Evolutionary conservation across 2,113 vertebrate species (phyloP).

Genomic region (Promerops cafer): DNA sequence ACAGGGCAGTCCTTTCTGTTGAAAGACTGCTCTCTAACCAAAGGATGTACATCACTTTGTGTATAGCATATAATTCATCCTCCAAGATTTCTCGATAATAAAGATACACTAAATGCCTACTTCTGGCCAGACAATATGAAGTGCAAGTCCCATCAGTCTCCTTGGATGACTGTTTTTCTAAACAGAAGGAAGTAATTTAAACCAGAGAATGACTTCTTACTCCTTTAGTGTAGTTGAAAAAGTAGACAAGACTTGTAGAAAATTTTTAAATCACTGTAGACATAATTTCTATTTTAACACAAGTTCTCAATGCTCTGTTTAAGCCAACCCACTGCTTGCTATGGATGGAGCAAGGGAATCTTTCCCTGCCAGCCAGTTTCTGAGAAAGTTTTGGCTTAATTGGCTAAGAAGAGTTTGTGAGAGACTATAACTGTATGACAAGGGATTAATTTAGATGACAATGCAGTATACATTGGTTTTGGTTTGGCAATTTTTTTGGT

Average conservation of each 20-base stretch:
- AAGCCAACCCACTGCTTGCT: not conserved
- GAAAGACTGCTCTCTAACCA: not conserved
- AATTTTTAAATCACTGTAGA: not conserved
- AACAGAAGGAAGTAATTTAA: not conserved
- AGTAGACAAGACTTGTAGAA: not conserved
- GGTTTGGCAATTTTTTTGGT: not conserved
- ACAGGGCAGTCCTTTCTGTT: not conserved
- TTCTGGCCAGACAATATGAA: not conserved
- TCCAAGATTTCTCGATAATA: not conserved
- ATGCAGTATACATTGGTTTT: not conserved
- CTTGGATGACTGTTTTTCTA: not conserved
- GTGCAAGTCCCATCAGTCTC: not conserved
- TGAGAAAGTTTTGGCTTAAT: not conserved
- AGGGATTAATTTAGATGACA: not conserved
- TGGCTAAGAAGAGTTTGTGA: not conserved
- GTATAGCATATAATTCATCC: not conserved
- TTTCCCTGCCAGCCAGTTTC: not conserved
- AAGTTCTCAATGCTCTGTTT: not conserved
- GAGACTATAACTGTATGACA: not conserved
- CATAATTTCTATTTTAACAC: not conserved
- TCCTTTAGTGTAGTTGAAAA: not conserved
- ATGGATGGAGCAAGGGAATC: not conserved
- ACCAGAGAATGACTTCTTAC: not conserved
- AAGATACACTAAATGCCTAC: not conserved
- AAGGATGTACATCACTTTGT: not conserved